Conservation (phyloP, 1,140 invertebrate genomes). For the Holcopasites calliopsidis region DNA sequence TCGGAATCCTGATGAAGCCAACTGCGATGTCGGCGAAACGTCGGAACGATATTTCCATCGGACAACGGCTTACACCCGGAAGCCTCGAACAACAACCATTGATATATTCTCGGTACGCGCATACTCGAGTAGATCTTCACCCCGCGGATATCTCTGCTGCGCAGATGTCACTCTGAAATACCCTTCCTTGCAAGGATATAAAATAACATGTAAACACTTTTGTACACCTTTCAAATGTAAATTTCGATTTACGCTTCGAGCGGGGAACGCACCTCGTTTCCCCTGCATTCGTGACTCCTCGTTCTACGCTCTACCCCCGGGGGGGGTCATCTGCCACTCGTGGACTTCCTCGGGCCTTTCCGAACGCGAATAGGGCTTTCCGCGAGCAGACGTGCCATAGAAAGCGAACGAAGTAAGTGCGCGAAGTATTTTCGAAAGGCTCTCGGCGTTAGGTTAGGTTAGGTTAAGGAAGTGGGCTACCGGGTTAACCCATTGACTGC, state of each 20-base stretch:
- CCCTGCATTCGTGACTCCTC: neutral
- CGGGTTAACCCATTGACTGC: constrained; percentile 64
- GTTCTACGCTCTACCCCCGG: neutral
- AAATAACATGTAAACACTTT: too few species aligned
- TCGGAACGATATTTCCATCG: too few species aligned
- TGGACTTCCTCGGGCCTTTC: constrained; percentile 14
- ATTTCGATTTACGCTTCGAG: neutral
- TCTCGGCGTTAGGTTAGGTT: constrained; percentile 60
- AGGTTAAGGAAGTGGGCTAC: constrained; percentile 70
- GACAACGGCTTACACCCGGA: too few species aligned
- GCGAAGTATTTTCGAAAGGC: constrained; percentile 75
- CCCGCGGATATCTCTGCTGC: neutral
- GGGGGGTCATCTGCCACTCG: neutral
- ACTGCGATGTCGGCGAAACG: too few species aligned
- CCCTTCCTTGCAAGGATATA: neutral
- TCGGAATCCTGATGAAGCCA: too few species aligned
- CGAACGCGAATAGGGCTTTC: constrained; percentile 39
- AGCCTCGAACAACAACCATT: too few species aligned
- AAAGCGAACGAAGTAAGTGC: constrained; percentile 46
- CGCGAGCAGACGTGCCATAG: constrained; percentile 10
- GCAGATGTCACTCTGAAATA: neutral
- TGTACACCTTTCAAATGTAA: too few species aligned
- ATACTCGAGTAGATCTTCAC: neutral
- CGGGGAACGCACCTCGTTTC: neutral
- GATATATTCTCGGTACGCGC: neutral